phyloP scores from a whole-genome alignment of 2,113 vertebrate genomes.

The Notechis scutatus region DNA sequence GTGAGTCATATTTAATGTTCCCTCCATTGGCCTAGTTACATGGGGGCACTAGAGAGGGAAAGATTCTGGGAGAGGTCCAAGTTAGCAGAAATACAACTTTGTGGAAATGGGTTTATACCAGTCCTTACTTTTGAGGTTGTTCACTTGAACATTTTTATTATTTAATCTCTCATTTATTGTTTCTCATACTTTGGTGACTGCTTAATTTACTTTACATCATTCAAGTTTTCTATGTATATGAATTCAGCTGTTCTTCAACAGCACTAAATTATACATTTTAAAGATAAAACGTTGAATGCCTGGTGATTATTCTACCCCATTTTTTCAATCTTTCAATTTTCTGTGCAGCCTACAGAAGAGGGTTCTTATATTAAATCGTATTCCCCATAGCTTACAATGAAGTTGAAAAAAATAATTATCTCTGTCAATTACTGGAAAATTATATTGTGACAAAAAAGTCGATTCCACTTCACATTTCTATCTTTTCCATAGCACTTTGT shows the following conservation, averaged over 20 bases:
- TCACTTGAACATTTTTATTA: constrained; percentile 5
- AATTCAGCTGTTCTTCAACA: constrained; percentile 17
- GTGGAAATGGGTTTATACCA: neutral
- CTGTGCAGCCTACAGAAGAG: neutral
- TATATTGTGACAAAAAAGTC: neutral
- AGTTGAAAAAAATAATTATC: neutral
- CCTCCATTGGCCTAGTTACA: neutral
- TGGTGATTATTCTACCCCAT: constrained; percentile 29
- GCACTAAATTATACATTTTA: constrained; percentile 35
- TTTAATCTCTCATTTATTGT: constrained; percentile 4
- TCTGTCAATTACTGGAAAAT: neutral
- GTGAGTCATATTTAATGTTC: neutral
- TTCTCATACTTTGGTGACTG: constrained; percentile 11
- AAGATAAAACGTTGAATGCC: constrained; percentile 32
- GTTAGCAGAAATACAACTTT: neutral
- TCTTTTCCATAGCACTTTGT: neutral
- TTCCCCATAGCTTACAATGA: neutral
- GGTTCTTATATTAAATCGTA: neutral
- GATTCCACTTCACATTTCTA: neutral
- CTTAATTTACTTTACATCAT: constrained; percentile 38
- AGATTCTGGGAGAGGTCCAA: neutral
- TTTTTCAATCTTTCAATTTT: constrained; percentile 41
- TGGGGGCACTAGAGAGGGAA: neutral
- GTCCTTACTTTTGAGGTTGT: constrained; percentile 6
- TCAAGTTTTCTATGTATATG: constrained; percentile 19